Percentiles rank a stretch among this genome's conserved stretches.
phyloP scores from a whole-genome alignment of 1,140 invertebrate species.

The Anastatus disparis region DNA sequence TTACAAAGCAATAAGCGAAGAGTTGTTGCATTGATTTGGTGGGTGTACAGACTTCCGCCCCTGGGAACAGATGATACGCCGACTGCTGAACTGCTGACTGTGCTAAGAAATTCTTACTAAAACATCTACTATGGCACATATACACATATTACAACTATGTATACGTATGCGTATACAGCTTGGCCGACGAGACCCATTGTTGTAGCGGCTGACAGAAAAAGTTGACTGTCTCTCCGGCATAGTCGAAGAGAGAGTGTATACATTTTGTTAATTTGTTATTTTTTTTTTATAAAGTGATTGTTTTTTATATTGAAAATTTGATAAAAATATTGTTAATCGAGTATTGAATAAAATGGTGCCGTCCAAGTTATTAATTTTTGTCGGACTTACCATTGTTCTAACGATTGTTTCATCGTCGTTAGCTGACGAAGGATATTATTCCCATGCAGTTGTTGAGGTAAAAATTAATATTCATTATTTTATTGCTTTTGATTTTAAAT shows the following conservation, averaged over 20 bases:
- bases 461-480: slow-evolving; percentile 2
- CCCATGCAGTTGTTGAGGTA: slow-evolving; percentile 43
- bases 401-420: neutral
- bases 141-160: no score
- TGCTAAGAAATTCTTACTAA: no score
- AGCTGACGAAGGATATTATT: slow-evolving; percentile 23
- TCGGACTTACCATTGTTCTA: neutral
- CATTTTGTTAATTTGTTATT: no score
- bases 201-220: no score
- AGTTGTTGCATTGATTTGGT: slow-evolving; percentile 17
- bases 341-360: neutral
- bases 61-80: slow-evolving; percentile 27
- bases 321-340: neutral
- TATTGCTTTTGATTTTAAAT: neutral
- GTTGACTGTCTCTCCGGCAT: no score
- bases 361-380: neutral
- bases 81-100: no score
- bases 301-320: no score
- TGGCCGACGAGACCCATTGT: no score
- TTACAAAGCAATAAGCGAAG: neutral
- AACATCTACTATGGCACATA: no score
- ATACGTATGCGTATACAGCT: no score
- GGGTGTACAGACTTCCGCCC: neutral
- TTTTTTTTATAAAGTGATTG: no score
- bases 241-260: no score